A percentile compares a stretch with the other conserved stretches of the same genome.
phyloP scores from a whole-genome alignment of 2,797 vertebrate genomes.

The Botia almorhae region DNA sequence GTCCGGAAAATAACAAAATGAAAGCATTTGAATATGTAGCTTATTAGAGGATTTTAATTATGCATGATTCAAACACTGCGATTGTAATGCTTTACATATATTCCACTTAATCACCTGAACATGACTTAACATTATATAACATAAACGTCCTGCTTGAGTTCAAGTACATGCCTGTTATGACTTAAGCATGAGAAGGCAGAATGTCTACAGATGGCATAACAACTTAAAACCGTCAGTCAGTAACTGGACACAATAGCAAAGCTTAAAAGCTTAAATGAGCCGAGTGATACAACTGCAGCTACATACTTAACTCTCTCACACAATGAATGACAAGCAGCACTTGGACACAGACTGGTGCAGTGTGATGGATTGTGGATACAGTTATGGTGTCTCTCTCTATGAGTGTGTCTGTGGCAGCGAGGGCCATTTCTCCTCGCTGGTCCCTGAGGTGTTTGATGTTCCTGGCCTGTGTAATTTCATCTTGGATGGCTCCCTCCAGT shows the following conservation, averaged over 20 bases:
- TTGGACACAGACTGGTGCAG: constrained; percentile 41
- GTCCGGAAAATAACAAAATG: not conserved
- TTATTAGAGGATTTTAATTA: not conserved
- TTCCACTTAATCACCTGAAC: not conserved
- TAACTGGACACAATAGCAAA: constrained; percentile 13
- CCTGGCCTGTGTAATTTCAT: constrained; percentile 79
- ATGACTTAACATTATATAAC: not conserved
- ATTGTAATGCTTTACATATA: not conserved
- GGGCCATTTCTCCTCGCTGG: constrained; percentile 32
- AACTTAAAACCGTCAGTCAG: not conserved
- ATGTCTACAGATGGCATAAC: constrained; percentile 20
- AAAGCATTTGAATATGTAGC: not conserved
- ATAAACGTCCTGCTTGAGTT: not conserved
- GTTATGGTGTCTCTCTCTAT: constrained; percentile 24
- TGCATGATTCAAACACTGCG: not conserved
- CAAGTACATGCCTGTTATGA: not conserved
- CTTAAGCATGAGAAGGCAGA: not conserved
- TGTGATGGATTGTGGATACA: constrained; percentile 58
- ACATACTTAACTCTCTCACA: constrained; percentile 34
- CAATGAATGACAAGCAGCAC: constrained; percentile 48
- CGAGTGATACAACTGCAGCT: constrained; percentile 17
- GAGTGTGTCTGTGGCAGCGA: constrained; percentile 41
- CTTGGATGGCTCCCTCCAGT: constrained; percentile 75
- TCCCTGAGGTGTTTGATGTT: constrained; percentile 73
- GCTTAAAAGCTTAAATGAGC: constrained; percentile 20